Evolutionary conservation across 2,888 invertebrate genomes (phyloP).

Genomic region (Andrena haemorrhoa): DNA sequence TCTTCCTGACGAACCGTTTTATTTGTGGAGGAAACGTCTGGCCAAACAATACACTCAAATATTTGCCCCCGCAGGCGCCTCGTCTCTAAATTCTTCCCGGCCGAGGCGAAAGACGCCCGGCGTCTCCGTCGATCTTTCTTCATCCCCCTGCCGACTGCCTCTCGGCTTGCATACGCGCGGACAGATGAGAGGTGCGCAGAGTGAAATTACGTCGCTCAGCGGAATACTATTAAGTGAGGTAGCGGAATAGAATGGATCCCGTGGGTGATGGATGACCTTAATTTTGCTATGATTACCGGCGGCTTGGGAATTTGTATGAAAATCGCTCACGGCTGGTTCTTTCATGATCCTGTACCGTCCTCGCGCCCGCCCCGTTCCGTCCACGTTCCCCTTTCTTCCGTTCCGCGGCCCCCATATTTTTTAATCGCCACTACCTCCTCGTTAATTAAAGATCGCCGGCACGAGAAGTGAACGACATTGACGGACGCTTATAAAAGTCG

Average conservation of each 20-base stretch:
- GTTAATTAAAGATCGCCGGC: conserved; percentile 35
- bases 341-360: conserved; percentile 62
- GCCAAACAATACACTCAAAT: conserved; percentile 20
- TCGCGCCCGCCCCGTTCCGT: background rate
- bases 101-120: background rate
- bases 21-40: background rate
- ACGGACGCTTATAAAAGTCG: conserved; percentile 36
- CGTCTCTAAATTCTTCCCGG: conserved; percentile 5
- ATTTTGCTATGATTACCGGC: conserved; percentile 80
- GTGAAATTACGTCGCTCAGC: conserved; percentile 78
- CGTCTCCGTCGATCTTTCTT: conserved; percentile 27
- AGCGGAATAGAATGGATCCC: conserved; percentile 68
- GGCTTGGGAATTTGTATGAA: conserved; percentile 79
- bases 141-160: conserved; percentile 25
- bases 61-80: background rate
- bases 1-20: background rate
- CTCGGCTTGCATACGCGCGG: conserved; percentile 36
- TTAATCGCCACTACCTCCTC: conserved; percentile 38
- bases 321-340: conserved; percentile 75
- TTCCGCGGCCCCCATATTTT: conserved; percentile 39
- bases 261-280: conserved; percentile 81
- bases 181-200: conserved; percentile 53
- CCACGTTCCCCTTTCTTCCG: conserved; percentile 21
- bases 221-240: conserved; percentile 79
- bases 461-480: conserved; percentile 33